phyloP scores from a whole-genome alignment of 2,797 vertebrate species.

The Pampus argenteus region DNA sequence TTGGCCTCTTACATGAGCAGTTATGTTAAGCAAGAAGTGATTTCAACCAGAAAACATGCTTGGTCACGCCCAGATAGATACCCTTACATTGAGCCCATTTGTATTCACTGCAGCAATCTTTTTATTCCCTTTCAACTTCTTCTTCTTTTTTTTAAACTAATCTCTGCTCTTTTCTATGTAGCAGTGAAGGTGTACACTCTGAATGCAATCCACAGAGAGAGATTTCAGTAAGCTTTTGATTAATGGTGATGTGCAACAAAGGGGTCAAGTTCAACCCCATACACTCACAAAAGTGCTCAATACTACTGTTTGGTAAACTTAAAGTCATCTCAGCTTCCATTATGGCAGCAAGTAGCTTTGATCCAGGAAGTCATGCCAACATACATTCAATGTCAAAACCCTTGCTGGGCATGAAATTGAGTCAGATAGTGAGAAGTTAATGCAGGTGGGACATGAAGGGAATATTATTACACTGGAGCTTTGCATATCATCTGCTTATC shows the following conservation, averaged over 20 bases:
- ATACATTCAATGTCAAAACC: conserved; percentile 35
- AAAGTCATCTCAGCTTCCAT: neutral
- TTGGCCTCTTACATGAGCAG: conserved; percentile 35
- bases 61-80: conserved; percentile 52
- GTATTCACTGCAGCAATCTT: conserved; percentile 9
- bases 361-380: conserved; percentile 12
- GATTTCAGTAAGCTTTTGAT: conserved; percentile 22
- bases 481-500: conserved; percentile 28
- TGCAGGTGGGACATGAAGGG: conserved; percentile 20
- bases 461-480: conserved; percentile 9
- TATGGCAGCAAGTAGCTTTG: conserved; percentile 11
- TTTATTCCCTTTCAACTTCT: conserved; percentile 26
- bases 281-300: conserved; percentile 18
- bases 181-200: neutral
- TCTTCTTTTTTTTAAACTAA: conserved; percentile 4
- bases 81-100: conserved; percentile 33
- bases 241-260: conserved; percentile 10
- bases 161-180: conserved; percentile 1
- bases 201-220: conserved; percentile 21
- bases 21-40: conserved; percentile 58
- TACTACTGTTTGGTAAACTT: neutral
- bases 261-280: conserved; percentile 24
- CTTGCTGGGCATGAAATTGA: conserved; percentile 9
- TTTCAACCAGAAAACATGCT: conserved; percentile 58
- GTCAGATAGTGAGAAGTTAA: conserved; percentile 13